Conservation (phyloP, 2,888 invertebrate species). For the Camponotus fellah region DNA sequence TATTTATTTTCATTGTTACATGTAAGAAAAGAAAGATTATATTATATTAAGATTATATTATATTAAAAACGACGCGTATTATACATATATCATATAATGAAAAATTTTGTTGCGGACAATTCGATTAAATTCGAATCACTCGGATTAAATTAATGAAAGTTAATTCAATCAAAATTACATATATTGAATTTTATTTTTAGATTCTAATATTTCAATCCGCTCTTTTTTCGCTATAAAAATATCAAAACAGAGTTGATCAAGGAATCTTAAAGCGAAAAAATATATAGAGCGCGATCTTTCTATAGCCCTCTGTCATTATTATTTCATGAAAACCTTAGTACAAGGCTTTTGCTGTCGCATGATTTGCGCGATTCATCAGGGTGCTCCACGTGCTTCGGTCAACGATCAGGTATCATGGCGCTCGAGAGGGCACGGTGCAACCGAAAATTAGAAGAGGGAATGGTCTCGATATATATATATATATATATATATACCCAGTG, state of each 20-base stretch:
- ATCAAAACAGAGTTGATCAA: neutral
- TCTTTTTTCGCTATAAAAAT: neutral
- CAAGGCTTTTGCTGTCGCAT: constrained; percentile 56
- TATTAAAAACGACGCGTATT: too few species aligned
- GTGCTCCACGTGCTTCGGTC: constrained; percentile 64
- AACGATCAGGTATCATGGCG: constrained; percentile 49
- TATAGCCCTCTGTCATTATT: constrained; percentile 3
- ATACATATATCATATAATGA: too few species aligned
- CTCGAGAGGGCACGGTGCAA: constrained; percentile 42
- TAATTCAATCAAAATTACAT: too few species aligned
- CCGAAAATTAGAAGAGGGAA: constrained; percentile 10
- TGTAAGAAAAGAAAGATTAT: neutral
- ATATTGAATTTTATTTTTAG: neutral
- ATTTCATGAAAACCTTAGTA: neutral
- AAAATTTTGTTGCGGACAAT: too few species aligned
- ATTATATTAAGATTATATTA: too few species aligned
- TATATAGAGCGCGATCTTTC: neutral
- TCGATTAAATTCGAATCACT: too few species aligned
- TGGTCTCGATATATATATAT: constrained; percentile 28
- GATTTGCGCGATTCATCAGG: constrained; percentile 34
- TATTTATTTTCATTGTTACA: neutral
- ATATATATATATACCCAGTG: neutral
- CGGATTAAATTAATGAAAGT: too few species aligned
- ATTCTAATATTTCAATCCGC: neutral
- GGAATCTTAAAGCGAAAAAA: neutral